These are phyloP conservation scores for Smithornis capensis DNA, from an alignment of 2,113 vertebrate genomes.

Conservation along the genomic window DNA sequence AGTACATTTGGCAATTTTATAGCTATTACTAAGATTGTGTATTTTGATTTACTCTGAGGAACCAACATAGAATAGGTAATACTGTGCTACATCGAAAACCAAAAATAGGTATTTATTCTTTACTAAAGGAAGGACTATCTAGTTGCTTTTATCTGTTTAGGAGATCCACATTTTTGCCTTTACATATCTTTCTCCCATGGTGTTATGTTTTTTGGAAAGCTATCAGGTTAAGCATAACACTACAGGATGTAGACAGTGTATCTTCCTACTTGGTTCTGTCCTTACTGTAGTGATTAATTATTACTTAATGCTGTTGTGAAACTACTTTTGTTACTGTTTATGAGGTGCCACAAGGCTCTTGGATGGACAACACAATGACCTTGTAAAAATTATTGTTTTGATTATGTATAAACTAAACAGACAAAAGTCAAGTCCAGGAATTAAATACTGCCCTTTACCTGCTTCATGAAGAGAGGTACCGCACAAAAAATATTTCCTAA, in stretches of 20 bases:
- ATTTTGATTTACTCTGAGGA: background rate
- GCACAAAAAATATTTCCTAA: constrained; percentile 26
- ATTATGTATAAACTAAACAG: background rate
- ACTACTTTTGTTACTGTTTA: background rate
- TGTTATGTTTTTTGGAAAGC: background rate
- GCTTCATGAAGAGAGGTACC: background rate
- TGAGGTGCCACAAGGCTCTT: background rate
- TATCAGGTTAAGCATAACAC: background rate
- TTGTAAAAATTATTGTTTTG: background rate
- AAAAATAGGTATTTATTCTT: background rate
- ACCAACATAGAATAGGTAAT: background rate
- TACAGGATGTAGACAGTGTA: background rate
- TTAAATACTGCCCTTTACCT: background rate
- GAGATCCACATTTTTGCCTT: background rate
- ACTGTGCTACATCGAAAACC: background rate
- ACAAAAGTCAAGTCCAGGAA: background rate
- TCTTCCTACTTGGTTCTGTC: background rate
- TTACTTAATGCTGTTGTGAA: background rate
- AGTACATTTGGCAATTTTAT: background rate
- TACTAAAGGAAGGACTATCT: background rate
- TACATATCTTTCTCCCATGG: background rate
- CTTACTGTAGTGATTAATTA: background rate
- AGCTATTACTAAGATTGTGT: background rate
- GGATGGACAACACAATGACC: background rate
- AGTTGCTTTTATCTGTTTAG: background rate